These are phyloP conservation scores for Gastrophysa polygoni DNA, from an alignment of 2,888 invertebrate species.

Conservation along the genomic window DNA sequence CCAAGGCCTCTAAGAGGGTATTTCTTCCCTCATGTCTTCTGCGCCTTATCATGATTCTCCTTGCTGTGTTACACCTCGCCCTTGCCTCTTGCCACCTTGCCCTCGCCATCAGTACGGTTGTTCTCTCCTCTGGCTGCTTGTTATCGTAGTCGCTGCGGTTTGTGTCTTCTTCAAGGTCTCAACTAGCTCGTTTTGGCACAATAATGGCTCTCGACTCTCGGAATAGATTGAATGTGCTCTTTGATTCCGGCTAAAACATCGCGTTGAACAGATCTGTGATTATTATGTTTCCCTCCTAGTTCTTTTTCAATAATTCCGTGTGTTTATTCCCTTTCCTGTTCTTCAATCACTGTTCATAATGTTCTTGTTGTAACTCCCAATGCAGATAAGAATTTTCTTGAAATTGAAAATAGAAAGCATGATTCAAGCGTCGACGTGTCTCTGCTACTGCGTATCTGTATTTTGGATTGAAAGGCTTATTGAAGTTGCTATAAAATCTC, in stretches of 20 bases:
- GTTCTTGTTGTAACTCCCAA: conserved; percentile 16
- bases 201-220: conserved; percentile 26
- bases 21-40: too few relatives aligned
- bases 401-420: conserved; percentile 22
- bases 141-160: too few relatives aligned
- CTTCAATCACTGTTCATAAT: not conserved
- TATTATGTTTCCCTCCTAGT: conserved; percentile 22
- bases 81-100: too few relatives aligned
- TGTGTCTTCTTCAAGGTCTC: too few relatives aligned
- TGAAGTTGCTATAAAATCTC: conserved; percentile 18
- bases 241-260: conserved; percentile 12
- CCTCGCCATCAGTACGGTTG: too few relatives aligned
- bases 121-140: too few relatives aligned
- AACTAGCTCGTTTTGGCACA: not conserved
- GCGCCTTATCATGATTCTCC: too few relatives aligned
- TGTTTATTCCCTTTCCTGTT: not conserved
- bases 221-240: conserved; percentile 23
- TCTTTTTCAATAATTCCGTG: not conserved
- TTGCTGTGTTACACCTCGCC: too few relatives aligned
- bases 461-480: conserved; percentile 17
- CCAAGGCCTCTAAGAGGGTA: too few relatives aligned
- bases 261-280: conserved; percentile 6
- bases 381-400: conserved; percentile 13
- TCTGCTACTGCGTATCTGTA: conserved; percentile 1
- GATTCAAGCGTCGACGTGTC: conserved; percentile 9